Conservation (phyloP, 2,797 vertebrate genomes). For the Neosalanx taihuensis region DNA sequence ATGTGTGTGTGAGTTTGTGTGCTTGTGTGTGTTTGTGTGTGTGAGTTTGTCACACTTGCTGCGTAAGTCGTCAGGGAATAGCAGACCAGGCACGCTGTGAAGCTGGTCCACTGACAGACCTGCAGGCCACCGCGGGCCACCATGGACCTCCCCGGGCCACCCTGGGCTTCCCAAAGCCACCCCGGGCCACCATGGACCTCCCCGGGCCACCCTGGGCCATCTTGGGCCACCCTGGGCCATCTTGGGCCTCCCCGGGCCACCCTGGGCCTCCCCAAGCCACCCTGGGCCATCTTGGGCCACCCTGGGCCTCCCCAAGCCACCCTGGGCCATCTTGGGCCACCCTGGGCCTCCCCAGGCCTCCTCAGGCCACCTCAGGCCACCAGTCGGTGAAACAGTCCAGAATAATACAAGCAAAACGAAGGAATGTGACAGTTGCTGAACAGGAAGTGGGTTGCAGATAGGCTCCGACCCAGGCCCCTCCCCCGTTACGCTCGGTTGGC, state of each 20-base stretch:
- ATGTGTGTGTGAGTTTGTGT: neutral
- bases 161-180: too few species aligned
- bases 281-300: too few species aligned
- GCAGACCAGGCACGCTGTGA: neutral
- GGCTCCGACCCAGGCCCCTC: neutral
- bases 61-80: neutral
- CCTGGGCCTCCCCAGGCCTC: too few species aligned
- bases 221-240: too few species aligned
- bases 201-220: too few species aligned
- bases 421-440: neutral
- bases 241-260: too few species aligned
- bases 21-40: neutral
- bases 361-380: neutral
- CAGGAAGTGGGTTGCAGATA: slow-evolving; percentile 8
- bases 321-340: too few species aligned
- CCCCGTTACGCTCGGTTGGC: neutral
- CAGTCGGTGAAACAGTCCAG: neutral
- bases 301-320: too few species aligned
- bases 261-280: too few species aligned
- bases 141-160: too few species aligned
- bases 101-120: neutral
- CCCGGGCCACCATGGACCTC: too few species aligned
- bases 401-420: neutral
- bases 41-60: neutral
- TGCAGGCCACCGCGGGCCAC: too few species aligned